These are phyloP conservation scores for Amazona ochrocephala DNA, from an alignment of 2,797 vertebrate genomes.

Conservation along the genomic window DNA sequence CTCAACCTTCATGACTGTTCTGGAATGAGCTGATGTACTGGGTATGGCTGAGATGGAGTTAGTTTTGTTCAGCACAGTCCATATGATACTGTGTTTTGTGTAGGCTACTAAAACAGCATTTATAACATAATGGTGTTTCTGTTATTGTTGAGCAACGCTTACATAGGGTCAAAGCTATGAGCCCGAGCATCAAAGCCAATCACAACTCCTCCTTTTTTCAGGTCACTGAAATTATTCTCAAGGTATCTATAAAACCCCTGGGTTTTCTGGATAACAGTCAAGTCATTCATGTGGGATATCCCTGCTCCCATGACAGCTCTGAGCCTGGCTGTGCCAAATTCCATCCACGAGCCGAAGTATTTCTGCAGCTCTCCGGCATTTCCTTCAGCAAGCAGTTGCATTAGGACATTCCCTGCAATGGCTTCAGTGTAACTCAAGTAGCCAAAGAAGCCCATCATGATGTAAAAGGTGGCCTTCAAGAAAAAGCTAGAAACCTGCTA, in stretches of 20 bases:
- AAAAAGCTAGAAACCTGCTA: too few relatives aligned
- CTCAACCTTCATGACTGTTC: not conserved
- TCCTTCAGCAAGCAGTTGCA: constrained; percentile 32
- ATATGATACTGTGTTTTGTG: not conserved
- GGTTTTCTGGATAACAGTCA: constrained; percentile 97
- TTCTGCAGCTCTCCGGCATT: constrained; percentile 81
- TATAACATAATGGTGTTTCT: not conserved
- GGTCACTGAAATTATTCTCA: too few relatives aligned
- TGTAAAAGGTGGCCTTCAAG: too few relatives aligned
- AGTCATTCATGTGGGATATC: constrained; percentile 91
- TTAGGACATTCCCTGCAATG: too few relatives aligned
- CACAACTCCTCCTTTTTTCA: too few relatives aligned
- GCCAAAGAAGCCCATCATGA: too few relatives aligned
- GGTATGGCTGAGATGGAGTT: not conserved
- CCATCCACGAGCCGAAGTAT: constrained; percentile 90
- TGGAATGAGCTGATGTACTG: not conserved
- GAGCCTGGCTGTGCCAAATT: constrained; percentile 95
- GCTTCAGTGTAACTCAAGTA: too few relatives aligned
- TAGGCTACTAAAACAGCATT: not conserved
- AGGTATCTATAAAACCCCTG: constrained; percentile 75
- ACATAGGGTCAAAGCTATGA: not conserved
- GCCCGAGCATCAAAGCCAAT: too few relatives aligned
- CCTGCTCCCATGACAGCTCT: constrained; percentile 94
- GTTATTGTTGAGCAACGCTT: not conserved
- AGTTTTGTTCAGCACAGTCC: not conserved